Conservation (phyloP, 1,140 invertebrate genomes). For the Artemia franciscana region DNA sequence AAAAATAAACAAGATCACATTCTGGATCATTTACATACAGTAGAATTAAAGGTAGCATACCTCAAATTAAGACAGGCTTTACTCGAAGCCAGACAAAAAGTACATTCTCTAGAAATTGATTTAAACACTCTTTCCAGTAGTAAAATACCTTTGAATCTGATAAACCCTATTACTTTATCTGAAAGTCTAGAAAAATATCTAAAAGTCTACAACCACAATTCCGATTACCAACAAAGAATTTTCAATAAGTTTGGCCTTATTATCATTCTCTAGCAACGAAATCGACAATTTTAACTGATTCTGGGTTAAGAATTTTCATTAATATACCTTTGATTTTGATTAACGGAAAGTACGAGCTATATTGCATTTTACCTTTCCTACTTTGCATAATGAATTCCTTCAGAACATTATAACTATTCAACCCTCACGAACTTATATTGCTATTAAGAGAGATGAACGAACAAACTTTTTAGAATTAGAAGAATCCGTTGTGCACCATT, state of each 20-base stretch:
- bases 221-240: background rate
- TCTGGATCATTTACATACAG: background rate
- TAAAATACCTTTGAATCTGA: background rate
- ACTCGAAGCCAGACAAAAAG: background rate
- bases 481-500: background rate
- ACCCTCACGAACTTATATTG: background rate
- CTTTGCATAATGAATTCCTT: background rate
- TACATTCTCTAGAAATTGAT: background rate
- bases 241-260: background rate
- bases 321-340: background rate
- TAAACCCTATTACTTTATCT: background rate
- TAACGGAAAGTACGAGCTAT: background rate
- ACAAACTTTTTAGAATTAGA: background rate
- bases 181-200: background rate
- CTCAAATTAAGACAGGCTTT: background rate
- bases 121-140: background rate
- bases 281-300: background rate
- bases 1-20: background rate
- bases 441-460: background rate
- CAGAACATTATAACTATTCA: background rate
- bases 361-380: background rate
- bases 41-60: background rate
- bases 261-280: background rate
- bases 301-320: background rate
- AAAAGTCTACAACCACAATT: background rate